Evolutionary conservation across 1,140 invertebrate genomes (phyloP), one percentile per base, ranked within the genome.

Genomic region (Bombus breviceps): DNA sequence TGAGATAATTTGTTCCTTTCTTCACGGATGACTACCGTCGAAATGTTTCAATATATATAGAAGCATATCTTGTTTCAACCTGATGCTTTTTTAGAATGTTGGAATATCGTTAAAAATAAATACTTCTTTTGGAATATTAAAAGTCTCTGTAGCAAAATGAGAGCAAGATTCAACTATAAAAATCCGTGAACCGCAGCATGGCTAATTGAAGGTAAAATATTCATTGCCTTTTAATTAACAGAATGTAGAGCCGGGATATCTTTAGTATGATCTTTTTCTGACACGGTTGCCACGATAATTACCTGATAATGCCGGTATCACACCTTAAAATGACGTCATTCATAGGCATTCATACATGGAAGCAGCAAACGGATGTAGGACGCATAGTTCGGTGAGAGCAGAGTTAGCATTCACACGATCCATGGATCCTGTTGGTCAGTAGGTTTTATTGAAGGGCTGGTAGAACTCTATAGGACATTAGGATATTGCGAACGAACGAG

Each of bases 401-500:
- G 34, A 28, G 82, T 43, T 41, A 79, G 62, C 39, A 84, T 84
- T 59, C 74, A 57, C 82, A 75, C 68, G 25, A 80, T 79, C 47
- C 66, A 25, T 43, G 64, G 62, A 69, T 43, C 47, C 75, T 34
- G 76, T 28, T 62, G 34, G 66, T 32, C 41, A n/a, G 59, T n/a
- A 73, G 83, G 76, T 80, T 85, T 85, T 80, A 80, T 75, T 39
- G 71, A n/a, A 37, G 18, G 59, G 57, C 28, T 10, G 53, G 25
- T 37, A 72, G 83, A 43, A 47, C 76, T 64, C 78, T 71, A 83
- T 87, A 87, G 83, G 75, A 81, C 86, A 89, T 89, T 89, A 89
- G 88, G 88, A 74, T 85, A 89, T 89, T 89, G 82, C 88, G 77
- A 72, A 39, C 32, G 76, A 85, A 80, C 76, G 83, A 72, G 76